Evolutionary conservation across 2,797 vertebrate species (phyloP).

Genomic region (Synaphobranchus kaupii): DNA sequence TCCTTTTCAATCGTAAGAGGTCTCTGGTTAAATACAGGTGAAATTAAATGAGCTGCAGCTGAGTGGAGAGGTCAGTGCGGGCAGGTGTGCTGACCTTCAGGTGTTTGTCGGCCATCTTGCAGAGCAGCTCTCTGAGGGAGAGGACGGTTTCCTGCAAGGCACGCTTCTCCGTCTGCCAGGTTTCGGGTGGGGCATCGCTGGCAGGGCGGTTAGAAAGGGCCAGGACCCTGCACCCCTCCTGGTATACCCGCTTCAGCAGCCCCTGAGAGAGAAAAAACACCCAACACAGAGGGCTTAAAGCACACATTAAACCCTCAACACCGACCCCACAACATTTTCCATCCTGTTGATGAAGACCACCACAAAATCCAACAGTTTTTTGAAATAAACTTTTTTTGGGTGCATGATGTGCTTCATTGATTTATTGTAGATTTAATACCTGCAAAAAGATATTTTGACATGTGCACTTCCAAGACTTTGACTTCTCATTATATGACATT

Average conservation of each 20-base stretch:
- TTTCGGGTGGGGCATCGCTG: slow-evolving; percentile 45
- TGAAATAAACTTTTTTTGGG: too few species aligned
- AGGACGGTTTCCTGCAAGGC: slow-evolving; percentile 82
- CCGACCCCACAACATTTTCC: neutral
- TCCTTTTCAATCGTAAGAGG: too few species aligned
- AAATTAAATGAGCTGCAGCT: neutral
- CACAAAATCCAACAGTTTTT: too few species aligned
- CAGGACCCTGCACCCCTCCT: slow-evolving; percentile 87
- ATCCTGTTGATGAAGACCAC: neutral
- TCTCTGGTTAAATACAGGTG: neutral
- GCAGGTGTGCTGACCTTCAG: slow-evolving; percentile 71
- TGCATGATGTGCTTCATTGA: too few species aligned
- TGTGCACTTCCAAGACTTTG: too few species aligned
- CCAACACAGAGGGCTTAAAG: neutral
- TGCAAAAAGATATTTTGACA: too few species aligned
- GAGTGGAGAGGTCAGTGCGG: neutral
- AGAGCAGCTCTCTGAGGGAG: slow-evolving; percentile 79
- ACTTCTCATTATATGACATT: too few species aligned
- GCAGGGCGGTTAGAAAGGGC: slow-evolving; percentile 78
- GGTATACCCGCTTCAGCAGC: slow-evolving; percentile 85
- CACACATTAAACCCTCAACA: neutral
- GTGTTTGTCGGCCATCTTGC: slow-evolving; percentile 73
- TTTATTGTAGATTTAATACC: too few species aligned
- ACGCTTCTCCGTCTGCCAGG: slow-evolving; percentile 78
- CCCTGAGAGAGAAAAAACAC: slow-evolving; percentile 63